Conservation (phyloP, 2,113 vertebrate genomes). For the Mustela nigripes region DNA sequence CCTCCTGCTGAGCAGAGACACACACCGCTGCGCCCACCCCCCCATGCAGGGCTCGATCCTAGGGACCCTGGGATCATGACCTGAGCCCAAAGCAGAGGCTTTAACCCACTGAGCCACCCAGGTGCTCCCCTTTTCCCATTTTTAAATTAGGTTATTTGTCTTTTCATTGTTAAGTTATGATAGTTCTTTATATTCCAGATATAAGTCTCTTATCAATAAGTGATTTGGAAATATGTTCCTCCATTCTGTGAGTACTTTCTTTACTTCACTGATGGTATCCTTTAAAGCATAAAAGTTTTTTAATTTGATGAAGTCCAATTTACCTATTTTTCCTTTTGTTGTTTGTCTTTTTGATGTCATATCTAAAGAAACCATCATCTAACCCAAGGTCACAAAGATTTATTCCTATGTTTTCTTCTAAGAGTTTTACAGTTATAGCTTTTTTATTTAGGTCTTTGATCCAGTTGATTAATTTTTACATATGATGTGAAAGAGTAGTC, state of each 20-base stretch:
- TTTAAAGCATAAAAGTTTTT: slow-evolving; percentile 27
- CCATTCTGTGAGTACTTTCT: background rate
- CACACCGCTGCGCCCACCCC: too few species aligned
- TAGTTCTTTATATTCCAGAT: background rate
- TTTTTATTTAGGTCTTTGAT: background rate
- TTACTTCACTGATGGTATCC: background rate
- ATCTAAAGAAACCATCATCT: background rate
- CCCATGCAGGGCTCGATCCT: too few species aligned
- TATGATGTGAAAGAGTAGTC: background rate
- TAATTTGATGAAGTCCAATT: slow-evolving; percentile 1
- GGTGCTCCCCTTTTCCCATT: background rate
- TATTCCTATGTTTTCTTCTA: slow-evolving; percentile 25
- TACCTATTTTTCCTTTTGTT: background rate
- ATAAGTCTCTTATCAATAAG: background rate
- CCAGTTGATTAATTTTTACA: slow-evolving; percentile 39
- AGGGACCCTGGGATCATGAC: too few species aligned
- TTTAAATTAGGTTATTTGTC: background rate
- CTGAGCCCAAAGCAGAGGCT: too few species aligned
- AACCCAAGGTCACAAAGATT: background rate
- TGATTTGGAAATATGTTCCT: slow-evolving; percentile 15
- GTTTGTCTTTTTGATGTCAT: background rate
- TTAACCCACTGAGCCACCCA: too few species aligned
- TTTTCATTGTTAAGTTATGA: slow-evolving; percentile 23
- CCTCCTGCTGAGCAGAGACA: too few species aligned
- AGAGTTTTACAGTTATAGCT: slow-evolving; percentile 14